A percentile compares a stretch with the other conserved stretches of the same genome.
Conservation (phyloP, 2,797 vertebrate species). For the Myotis daubentonii region DNA sequence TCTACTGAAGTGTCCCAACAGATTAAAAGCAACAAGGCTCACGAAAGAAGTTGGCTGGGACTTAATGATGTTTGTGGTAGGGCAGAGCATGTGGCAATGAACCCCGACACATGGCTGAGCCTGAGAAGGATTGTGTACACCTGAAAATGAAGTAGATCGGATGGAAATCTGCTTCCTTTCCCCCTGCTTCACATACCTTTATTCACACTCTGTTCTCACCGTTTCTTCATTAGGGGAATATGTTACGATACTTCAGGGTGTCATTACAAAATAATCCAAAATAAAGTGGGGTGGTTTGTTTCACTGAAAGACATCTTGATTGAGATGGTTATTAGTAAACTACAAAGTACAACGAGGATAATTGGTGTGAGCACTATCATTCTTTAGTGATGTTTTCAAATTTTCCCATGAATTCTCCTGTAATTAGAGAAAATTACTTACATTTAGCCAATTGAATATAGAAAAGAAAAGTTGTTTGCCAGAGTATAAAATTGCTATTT, state of each 20-base stretch:
- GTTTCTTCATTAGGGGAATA: slow-evolving; percentile 78
- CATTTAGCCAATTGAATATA: slow-evolving; percentile 33
- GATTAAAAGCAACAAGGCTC: slow-evolving; percentile 81
- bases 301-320: slow-evolving; percentile 76
- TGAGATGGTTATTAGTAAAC: slow-evolving; percentile 79
- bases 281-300: slow-evolving; percentile 75
- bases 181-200: slow-evolving; percentile 57
- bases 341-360: slow-evolving; percentile 75
- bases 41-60: slow-evolving; percentile 67
- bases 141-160: slow-evolving; percentile 66
- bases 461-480: slow-evolving; percentile 49
- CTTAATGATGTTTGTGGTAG: slow-evolving; percentile 71
- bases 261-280: slow-evolving; percentile 68
- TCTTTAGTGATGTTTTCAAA: slow-evolving; percentile 70
- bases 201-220: slow-evolving; percentile 30
- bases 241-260: slow-evolving; percentile 76
- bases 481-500: slow-evolving; percentile 61
- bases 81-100: slow-evolving; percentile 65
- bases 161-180: slow-evolving; percentile 69
- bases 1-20: slow-evolving; percentile 64
- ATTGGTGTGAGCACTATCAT: slow-evolving; percentile 70
- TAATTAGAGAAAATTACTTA: slow-evolving; percentile 67
- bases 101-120: slow-evolving; percentile 57
- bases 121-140: slow-evolving; percentile 59
- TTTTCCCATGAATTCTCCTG: slow-evolving; percentile 79